A percentile compares a stretch with the other conserved stretches of the same genome.
These are phyloP conservation scores for Paracentrotus lividus DNA, from an alignment of 53 echinoderm and acorn worm genomes.

Conservation along the genomic window DNA sequence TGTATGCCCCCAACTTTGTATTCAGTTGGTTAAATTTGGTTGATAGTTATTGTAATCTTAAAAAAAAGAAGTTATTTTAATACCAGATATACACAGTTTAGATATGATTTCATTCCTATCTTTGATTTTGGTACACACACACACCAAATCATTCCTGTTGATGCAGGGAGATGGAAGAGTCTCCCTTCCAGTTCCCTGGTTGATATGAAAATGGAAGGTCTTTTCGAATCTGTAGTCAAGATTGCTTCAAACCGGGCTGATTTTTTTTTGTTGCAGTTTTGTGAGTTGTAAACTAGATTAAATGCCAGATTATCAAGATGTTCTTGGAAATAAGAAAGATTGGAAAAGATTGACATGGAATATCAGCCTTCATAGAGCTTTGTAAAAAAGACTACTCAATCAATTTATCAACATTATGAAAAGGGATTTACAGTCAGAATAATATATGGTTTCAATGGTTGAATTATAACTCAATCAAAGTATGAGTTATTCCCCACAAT, in stretches of 20 bases:
- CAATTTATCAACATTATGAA: slow-evolving; percentile 46
- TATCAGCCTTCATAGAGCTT: background rate
- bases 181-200: too few relatives aligned
- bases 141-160: background rate
- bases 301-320: background rate
- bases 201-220: too few relatives aligned
- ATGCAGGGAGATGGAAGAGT: too few relatives aligned
- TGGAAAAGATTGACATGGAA: background rate
- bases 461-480: slow-evolving; percentile 40
- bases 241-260: background rate
- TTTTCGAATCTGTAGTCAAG: background rate
- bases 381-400: background rate
- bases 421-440: background rate
- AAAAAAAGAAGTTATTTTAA: too few relatives aligned
- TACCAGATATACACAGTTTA: background rate
- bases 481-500: slow-evolving; percentile 10
- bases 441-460: background rate
- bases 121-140: background rate
- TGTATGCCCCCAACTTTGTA: too few relatives aligned
- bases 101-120: background rate
- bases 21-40: background rate
- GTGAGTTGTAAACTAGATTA: background rate
- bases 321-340: background rate
- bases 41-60: background rate
- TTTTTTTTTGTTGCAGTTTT: background rate